Percentiles rank a stretch among this genome's conserved stretches.
These are phyloP conservation scores for Piaya cayana DNA, from an alignment of 2,113 vertebrate species.

Conservation along the genomic window DNA sequence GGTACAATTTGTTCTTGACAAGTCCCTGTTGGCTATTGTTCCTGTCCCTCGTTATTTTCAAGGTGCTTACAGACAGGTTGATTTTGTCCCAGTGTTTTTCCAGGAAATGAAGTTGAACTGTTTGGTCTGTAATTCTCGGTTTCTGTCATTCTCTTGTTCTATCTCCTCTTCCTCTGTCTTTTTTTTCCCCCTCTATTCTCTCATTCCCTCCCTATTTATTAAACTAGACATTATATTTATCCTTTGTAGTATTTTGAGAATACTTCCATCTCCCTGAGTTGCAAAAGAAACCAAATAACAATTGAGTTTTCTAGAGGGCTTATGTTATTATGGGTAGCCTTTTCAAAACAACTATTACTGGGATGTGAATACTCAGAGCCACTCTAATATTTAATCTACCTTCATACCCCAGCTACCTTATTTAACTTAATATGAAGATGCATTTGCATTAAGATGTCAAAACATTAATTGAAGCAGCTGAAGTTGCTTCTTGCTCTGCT, in stretches of 20 bases:
- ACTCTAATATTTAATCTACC: not conserved
- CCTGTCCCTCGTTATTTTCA: not conserved
- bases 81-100: slow-evolving; percentile 19
- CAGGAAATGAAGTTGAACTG: not conserved
- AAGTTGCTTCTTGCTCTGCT: not conserved
- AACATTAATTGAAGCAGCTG: not conserved
- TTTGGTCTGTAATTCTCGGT: not conserved
- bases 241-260: not conserved
- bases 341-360: not conserved
- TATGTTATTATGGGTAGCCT: not conserved
- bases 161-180: not conserved
- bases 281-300: not conserved
- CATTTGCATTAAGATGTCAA: not conserved
- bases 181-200: not conserved
- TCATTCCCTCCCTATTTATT: not conserved
- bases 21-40: not conserved
- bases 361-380: not conserved
- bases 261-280: not conserved
- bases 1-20: not conserved
- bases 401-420: not conserved
- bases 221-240: not conserved
- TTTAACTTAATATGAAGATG: not conserved
- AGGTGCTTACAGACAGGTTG: not conserved
- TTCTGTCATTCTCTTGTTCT: not conserved
- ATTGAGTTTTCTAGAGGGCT: not conserved